Evolutionary conservation across 2,113 vertebrate species (phyloP), one percentile per base, ranked within the genome.

Genomic region (Pseudopipra pipra): DNA sequence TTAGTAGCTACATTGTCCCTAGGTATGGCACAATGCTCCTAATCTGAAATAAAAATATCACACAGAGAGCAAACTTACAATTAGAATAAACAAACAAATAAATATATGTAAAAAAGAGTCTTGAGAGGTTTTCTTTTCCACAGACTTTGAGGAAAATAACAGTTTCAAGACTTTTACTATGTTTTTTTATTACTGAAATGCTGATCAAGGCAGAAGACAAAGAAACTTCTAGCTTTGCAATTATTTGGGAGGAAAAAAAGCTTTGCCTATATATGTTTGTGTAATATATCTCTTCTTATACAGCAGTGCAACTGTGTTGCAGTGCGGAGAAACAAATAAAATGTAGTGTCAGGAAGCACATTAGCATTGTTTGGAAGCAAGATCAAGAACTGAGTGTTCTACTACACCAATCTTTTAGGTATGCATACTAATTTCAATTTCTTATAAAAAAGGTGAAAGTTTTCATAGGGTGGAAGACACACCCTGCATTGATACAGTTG

Each of bases 401-500:
- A 21, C 35, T 93, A 44, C 22, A 44, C 9, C 13, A 19, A 15
- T 68, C 13, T 80, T 51, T 20, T 49, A 28, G 18, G 27, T 22
- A 79, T 61, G 55, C 5, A 62, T 56, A 10, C 11, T 37, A 41
- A 67, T 56, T 81, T 78, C 12, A 59, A 66, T 20, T 24, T 62
- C 2, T 5, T 55, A 22, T 14, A 68, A 63, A 16, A 78, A 81
- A 46, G 28, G 1, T 37, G 13, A 9, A 77, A 55, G 4, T 51
- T 81, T 87, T 79, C 43, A n/a, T 9, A 70, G 8, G 3, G 11
- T 52, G 28, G 76, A 75, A 59, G 23, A 46, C 8, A 35, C 16
- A 31, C 2, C 8, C 17, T 73, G 11, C 5, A 58, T 25, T 27
- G 9, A 30, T 65, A 27, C 0, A 0, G 19, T 28, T 66, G 16